Evolutionary conservation across 92 coral and sea anemone genomes (phyloP), one percentile per base, ranked within the genome.

Genomic region (Epizoanthus stellaris): DNA sequence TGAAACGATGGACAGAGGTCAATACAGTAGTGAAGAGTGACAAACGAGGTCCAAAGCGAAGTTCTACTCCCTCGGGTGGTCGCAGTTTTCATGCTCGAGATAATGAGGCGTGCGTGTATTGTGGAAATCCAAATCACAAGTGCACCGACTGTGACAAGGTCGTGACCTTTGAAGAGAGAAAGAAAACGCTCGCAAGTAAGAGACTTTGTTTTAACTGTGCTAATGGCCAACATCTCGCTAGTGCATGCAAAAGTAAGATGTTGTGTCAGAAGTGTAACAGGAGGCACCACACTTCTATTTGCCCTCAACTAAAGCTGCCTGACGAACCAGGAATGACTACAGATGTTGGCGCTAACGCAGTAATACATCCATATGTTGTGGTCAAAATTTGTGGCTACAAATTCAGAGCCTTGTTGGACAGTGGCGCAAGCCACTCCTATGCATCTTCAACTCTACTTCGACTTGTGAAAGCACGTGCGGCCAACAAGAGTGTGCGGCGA

Each of bases 361-460:
- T 89, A 19, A 81, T 92, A 19, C 92, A 92, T 74, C 95, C 89
- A 56, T 92, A 86, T 49, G 95, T 91, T 4, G 89, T 89, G 10
- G 90, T 91, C 47, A 76, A 70, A 42, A 86, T 92, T 19, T 80
- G 80, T 6, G 93, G 91, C 34, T 58, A 39, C 56, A 91, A 91
- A 66, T 91, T 88, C 67, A 45, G 91, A 36, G 91, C 91, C 8
- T 75, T 89, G 70, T 72, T 90, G 79, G 87, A 90, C 79, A 90
- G 90, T 75, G 93, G 90, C 70, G 87, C 85, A 4, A 90, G 84
- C 85, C 77, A 85, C 77, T 87, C 90, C 13, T 87, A 49, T 42
- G 80, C 69, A 10, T 87, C 81, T 39, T 38, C 70, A 6, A 77
- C 79, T 11, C 30, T 84, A 40, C 42, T 70, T 17, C 30, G 45